Evolutionary conservation across 2,888 invertebrate species (phyloP).

Genomic region (Erebia palarica): DNA sequence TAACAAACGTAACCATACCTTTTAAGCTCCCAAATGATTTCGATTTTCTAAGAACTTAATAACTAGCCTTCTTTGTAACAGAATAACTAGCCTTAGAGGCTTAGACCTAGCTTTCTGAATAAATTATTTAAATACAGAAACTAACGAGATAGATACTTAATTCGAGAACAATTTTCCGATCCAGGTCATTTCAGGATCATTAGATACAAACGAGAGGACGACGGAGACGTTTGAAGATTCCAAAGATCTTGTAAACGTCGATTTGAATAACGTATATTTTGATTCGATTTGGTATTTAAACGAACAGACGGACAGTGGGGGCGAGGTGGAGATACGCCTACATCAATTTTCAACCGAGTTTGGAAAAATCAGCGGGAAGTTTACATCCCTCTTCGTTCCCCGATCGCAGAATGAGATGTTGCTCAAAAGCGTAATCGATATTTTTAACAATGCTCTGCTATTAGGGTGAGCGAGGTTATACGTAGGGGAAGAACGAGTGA

Average conservation of each 20-base stretch:
- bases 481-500: conserved; percentile 32
- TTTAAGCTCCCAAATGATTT: too few relatives aligned
- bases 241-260: conserved; percentile 4
- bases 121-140: too few relatives aligned
- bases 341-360: conserved; percentile 17
- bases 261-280: conserved; percentile 11
- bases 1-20: too few relatives aligned
- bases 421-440: conserved; percentile 41
- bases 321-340: conserved; percentile 4
- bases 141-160: too few relatives aligned
- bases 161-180: too few relatives aligned
- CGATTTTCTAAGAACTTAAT: too few relatives aligned
- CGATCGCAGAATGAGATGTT: conserved; percentile 40
- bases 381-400: conserved; percentile 39
- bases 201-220: neutral
- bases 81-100: too few relatives aligned
- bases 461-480: conserved; percentile 41
- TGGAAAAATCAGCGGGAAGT: conserved; percentile 24
- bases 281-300: conserved; percentile 6
- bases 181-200: neutral
- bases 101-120: too few relatives aligned
- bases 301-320: conserved; percentile 11
- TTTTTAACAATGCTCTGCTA: conserved; percentile 43
- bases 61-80: too few relatives aligned
- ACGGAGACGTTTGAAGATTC: neutral